Evolutionary conservation across 2,113 vertebrate species (phyloP).

Genomic region (Strigops habroptila): DNA sequence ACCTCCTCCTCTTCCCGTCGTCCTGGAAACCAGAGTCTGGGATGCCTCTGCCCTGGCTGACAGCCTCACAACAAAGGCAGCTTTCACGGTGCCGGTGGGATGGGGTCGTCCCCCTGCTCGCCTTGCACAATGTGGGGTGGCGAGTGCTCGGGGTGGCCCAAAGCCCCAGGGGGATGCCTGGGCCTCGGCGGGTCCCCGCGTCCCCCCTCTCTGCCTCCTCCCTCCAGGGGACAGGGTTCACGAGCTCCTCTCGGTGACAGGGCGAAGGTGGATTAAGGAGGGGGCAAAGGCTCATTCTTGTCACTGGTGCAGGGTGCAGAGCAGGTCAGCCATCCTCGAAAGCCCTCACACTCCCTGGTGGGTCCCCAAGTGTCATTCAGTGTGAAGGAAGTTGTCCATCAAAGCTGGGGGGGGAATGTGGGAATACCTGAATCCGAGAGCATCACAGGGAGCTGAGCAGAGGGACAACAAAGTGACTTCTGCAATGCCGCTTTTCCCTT

Average conservation of each 20-base stretch:
- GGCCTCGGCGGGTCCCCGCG: background rate
- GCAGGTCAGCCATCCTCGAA: background rate
- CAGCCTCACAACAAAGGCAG: slow-evolving; percentile 46
- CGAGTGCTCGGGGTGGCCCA: slow-evolving; percentile 30
- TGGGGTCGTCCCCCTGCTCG: background rate
- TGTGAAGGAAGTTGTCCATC: slow-evolving; percentile 57
- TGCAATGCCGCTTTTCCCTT: background rate
- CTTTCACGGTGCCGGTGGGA: slow-evolving; percentile 25
- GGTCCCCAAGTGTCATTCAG: slow-evolving; percentile 63
- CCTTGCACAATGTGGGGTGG: background rate
- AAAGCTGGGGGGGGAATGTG: background rate
- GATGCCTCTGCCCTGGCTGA: slow-evolving; percentile 21
- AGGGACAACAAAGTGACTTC: background rate
- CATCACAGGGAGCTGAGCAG: background rate
- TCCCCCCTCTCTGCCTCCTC: background rate
- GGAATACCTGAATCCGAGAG: background rate
- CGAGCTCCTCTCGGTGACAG: background rate
- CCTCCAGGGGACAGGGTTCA: slow-evolving; percentile 56
- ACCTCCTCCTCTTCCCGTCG: background rate
- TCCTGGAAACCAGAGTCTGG: slow-evolving; percentile 56
- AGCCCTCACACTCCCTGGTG: background rate
- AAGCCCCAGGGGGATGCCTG: background rate
- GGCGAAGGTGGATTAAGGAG: background rate
- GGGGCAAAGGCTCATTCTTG: slow-evolving; percentile 54
- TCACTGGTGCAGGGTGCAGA: background rate